phyloP scores from a whole-genome alignment of 2,113 vertebrate species.

The Ploceus nigricollis region DNA sequence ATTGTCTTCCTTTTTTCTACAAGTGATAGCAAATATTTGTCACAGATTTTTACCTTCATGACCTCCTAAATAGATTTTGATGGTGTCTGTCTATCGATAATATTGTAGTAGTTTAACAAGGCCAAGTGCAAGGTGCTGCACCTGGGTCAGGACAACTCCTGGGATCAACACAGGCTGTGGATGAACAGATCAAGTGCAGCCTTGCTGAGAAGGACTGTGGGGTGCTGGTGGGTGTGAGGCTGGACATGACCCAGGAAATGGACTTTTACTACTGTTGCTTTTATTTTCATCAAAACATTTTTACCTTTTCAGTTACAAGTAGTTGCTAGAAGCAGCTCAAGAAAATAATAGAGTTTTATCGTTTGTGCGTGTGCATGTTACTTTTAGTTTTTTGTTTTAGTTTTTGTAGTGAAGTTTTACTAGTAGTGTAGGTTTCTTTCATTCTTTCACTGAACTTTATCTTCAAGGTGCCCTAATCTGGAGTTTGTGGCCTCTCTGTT shows the following conservation, averaged over 20 bases:
- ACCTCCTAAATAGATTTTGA: not conserved
- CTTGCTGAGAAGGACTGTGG: not conserved
- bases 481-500: not conserved
- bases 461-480: not conserved
- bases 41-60: not conserved
- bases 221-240: not conserved
- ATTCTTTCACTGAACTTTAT: not conserved
- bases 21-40: not conserved
- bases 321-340: no score
- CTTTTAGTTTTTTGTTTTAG: no score
- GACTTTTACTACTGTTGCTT: not conserved
- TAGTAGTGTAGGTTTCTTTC: not conserved
- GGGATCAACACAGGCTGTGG: not conserved
- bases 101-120: not conserved
- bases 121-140: not conserved
- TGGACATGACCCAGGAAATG: not conserved
- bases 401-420: no score
- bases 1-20: not conserved
- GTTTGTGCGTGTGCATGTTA: no score
- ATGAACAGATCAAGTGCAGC: not conserved
- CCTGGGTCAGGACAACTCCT: rapidly evolving
- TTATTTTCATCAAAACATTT: not conserved
- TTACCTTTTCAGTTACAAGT: not conserved
- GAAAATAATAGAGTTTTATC: no score
- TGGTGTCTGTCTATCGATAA: not conserved